Base-by-base conservation (phyloP, 1,140 invertebrate genomes). In the Stegodyphus mimosarum region DNA sequence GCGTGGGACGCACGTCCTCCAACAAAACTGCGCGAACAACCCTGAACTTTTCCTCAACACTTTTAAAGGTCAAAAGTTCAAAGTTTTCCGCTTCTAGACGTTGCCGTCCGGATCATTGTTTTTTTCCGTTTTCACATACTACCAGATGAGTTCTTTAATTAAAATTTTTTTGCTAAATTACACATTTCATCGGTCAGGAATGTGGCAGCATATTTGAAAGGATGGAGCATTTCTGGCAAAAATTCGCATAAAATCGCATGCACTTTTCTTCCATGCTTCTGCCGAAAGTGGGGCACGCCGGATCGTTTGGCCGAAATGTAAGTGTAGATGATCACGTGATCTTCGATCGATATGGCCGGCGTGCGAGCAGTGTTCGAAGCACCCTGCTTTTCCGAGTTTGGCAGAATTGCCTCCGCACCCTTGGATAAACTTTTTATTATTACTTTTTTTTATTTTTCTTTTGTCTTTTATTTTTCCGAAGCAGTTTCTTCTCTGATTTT, bases 251-350 rank as follows among this genome's bases (percentile, higher is more conserved):
- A 83, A 83, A 50, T 49, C 48, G 10, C 52, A 15, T 11, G 18
- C 18, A 15, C 15, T n/a, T 49, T 71, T 74, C 71, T 83, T 83
- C 74, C 60, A 53, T 83, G 60, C 60, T 17, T 60, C 64, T 67
- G 17, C 7, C 64, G n/a, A 84, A 84, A 84, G 72, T 84, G 72
- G 81, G 81, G 73, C 81, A 84, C 66, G 51, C 60, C 70, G 80
- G 66, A 74, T 83, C 80, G 80, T 66, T 74, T 60, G 73, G 81
- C 52, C 69, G 81, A 70, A 84, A 64, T 84, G 81, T 84, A 84
- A 84, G 81, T 84, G 81, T 84, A 84, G 81, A 64, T 76, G 81
- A 74, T 84, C 81, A 84, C 81, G 81, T 84, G 81, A 79, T 53
- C 50, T 55, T 7, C 50, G 73, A 75, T 76, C 72, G 73, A 75